Evolutionary conservation across 2,888 invertebrate species (phyloP), one percentile per base, ranked within the genome.

Genomic region (Andricus curvator): DNA sequence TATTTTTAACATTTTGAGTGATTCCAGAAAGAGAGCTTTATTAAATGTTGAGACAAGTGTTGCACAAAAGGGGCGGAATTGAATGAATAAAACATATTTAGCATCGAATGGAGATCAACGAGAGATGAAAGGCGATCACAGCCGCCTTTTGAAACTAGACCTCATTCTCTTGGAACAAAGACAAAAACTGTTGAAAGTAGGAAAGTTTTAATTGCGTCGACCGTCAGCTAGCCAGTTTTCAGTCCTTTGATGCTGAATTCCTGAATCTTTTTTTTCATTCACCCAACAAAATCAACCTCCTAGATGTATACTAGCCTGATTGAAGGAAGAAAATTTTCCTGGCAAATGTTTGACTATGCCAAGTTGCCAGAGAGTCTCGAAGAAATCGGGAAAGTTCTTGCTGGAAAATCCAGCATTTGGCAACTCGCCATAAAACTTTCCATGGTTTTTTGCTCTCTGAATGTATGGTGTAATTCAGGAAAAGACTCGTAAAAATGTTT

Each of bases 151-250:
- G 70, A 80, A 82, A 80, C 78, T 33, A 60, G 67, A 70, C 76
- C 62, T 74, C 64, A 76, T 77, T 64, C 64, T 48, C 51, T 78
- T 48, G 65, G 83, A 89, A 88, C 89, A 90, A 89, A 91, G 89
- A 88, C 86, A 89, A 89, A 90, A 90, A 88, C 86, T 82, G 86
- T 80, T 48, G 84, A 83, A 88, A 90, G 91, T 89, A 87, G 90
- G 88, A 89, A 91, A 91, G 88, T 91, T 91, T 90, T 90, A 91
- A 91, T 91, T 91, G 88, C 88, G 85, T 88, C 88, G 86, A 82
- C 85, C 87, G 85, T 87, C 85, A 82, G 79, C 84, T 80, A 76
- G 67, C 77, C 79, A 41, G 22, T 25, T 37, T 41, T 80, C 78
- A 81, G 80, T 83, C 84, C 84, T 88, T 88, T 88, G 85, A 84